These are phyloP conservation scores for Aleiodes leptofemur DNA, from an alignment of 2,888 invertebrate species.

Conservation along the genomic window DNA sequence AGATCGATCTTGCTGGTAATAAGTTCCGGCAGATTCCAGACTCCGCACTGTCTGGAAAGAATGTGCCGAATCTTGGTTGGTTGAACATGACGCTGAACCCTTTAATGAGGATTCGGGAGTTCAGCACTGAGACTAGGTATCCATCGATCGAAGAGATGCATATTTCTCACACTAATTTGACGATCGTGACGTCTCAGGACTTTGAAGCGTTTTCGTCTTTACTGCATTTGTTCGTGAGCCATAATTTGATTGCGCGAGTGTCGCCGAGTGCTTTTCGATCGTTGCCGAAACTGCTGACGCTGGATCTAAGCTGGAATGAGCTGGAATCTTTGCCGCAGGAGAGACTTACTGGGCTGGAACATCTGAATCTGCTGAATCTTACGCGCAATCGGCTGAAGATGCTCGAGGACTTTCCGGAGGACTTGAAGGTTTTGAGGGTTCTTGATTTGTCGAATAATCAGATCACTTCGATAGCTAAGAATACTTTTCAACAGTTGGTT, in stretches of 20 bases:
- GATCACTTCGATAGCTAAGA: constrained; percentile 85
- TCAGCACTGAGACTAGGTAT: constrained; percentile 82
- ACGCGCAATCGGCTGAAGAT: constrained; percentile 89
- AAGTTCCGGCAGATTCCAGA: constrained; percentile 88
- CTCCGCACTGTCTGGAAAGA: constrained; percentile 84
- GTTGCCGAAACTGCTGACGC: constrained; percentile 84
- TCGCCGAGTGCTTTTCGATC: constrained; percentile 91
- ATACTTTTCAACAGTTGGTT: constrained; percentile 86
- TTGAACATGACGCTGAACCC: constrained; percentile 91
- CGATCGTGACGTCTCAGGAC: constrained; percentile 89
- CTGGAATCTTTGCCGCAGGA: constrained; percentile 90
- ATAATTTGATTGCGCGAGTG: constrained; percentile 86
- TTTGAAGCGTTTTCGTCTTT: constrained; percentile 89
- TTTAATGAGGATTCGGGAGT: constrained; percentile 84
- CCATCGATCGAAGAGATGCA: constrained; percentile 89
- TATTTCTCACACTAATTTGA: constrained; percentile 87
- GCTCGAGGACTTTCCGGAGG: constrained; percentile 87
- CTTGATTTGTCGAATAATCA: constrained; percentile 91
- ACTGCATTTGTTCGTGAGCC: constrained; percentile 84
- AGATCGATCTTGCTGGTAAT: constrained; percentile 87
- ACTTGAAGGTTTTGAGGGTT: constrained; percentile 86
- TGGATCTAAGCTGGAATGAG: constrained; percentile 90
- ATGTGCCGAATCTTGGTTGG: constrained; percentile 84
- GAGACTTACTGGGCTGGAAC: constrained; percentile 86
- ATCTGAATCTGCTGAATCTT: constrained; percentile 85